Percentiles rank a stretch among this genome's conserved stretches.
phyloP scores from a whole-genome alignment of 1,140 invertebrate genomes.

The Colletes latitarsis region DNA sequence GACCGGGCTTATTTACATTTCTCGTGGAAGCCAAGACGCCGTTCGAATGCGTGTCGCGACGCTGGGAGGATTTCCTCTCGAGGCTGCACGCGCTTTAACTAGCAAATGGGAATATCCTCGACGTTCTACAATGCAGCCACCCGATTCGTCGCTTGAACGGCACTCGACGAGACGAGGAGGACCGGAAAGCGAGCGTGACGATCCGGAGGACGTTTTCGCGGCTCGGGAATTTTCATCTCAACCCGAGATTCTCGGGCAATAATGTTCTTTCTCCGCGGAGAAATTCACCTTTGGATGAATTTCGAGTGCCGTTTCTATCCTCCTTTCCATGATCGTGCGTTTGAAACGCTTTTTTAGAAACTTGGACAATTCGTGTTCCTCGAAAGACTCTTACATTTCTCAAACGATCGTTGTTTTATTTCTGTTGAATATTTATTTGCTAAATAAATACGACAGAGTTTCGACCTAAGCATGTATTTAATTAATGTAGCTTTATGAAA shows the following conservation, averaged over 20 bases:
- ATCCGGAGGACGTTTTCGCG: background rate
- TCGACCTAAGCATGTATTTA: no score
- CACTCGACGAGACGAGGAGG: background rate
- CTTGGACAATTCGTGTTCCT: no score
- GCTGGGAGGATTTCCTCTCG: constrained; percentile 19
- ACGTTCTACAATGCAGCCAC: constrained; percentile 8
- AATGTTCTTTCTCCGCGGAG: background rate
- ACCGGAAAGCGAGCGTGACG: no score
- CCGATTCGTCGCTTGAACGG: background rate
- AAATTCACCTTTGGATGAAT: background rate
- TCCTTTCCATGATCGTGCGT: no score
- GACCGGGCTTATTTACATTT: constrained; percentile 7
- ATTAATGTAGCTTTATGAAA: no score
- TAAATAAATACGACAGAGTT: no score
- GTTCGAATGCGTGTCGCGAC: constrained; percentile 29
- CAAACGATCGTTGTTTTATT: no score
- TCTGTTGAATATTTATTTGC: no score
- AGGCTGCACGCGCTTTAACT: constrained; percentile 27
- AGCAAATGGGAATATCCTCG: constrained; percentile 23
- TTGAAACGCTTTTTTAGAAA: no score
- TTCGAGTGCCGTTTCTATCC: no score
- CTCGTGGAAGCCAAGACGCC: background rate
- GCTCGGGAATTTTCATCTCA: constrained; percentile 9
- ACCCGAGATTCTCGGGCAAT: background rate
- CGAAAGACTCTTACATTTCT: no score